These are phyloP conservation scores for Elephas maximus DNA, from an alignment of 2,113 vertebrate species.

Conservation along the genomic window DNA sequence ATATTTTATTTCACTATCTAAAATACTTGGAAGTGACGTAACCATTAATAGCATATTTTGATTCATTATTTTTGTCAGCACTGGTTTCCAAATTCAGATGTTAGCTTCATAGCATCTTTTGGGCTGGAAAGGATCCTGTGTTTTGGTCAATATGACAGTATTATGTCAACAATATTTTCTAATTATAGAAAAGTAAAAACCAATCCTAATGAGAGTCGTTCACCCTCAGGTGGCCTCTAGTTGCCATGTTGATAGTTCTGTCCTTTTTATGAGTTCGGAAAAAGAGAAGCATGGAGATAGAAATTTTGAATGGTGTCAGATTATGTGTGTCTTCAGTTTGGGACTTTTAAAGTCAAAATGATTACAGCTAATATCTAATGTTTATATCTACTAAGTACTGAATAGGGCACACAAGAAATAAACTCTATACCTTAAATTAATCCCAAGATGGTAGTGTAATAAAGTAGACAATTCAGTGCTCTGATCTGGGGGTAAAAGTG, in stretches of 20 bases:
- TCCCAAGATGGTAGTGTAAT: not conserved
- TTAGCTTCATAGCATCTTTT: not conserved
- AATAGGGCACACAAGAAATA: not conserved
- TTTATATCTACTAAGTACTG: not conserved
- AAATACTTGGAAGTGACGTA: not conserved
- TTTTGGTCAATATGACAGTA: not conserved
- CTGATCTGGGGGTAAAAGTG: not conserved
- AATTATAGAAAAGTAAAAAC: constrained; percentile 7
- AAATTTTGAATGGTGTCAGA: not conserved
- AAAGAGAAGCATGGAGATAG: not conserved
- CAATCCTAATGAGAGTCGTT: not conserved
- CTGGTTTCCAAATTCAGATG: not conserved
- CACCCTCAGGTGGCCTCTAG: not conserved
- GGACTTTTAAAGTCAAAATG: not conserved
- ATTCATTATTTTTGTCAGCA: not conserved
- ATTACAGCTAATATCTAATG: not conserved
- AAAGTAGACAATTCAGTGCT: not conserved
- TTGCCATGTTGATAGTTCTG: not conserved
- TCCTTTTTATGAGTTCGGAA: constrained; percentile 29
- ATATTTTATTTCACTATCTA: not conserved
- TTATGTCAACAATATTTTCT: not conserved
- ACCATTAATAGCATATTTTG: not conserved
- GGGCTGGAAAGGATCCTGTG: not conserved
- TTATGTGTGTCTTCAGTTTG: not conserved
- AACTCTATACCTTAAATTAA: not conserved